These are phyloP conservation scores for Diaperis boleti DNA, from an alignment of 2,888 invertebrate genomes.

Conservation along the genomic window DNA sequence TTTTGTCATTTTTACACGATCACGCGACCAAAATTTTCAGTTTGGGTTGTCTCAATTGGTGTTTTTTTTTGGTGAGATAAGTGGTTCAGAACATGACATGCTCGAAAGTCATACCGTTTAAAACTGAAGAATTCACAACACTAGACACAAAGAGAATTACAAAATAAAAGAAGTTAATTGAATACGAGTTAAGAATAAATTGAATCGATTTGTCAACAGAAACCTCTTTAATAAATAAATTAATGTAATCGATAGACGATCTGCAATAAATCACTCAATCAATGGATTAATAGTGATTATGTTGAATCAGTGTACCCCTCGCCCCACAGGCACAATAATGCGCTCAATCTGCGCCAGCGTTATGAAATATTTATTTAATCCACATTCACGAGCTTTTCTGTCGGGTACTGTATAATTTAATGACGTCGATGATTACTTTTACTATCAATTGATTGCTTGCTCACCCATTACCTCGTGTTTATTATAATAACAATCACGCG, in stretches of 20 bases:
- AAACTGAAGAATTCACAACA: too few species aligned
- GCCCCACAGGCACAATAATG: slow-evolving; percentile 11
- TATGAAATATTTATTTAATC: slow-evolving; percentile 39
- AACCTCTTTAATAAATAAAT: slow-evolving; percentile 15
- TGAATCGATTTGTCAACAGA: background rate
- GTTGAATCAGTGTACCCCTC: slow-evolving; percentile 21
- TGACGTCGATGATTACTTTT: slow-evolving; percentile 39
- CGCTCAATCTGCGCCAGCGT: slow-evolving; percentile 33
- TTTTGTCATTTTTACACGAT: too few species aligned
- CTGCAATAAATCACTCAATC: slow-evolving; percentile 27
- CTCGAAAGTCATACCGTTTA: too few species aligned
- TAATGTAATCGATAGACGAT: slow-evolving; percentile 18
- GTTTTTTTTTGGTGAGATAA: too few species aligned
- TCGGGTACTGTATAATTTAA: slow-evolving; percentile 34
- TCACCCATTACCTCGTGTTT: slow-evolving; percentile 36
- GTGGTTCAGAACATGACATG: too few species aligned
- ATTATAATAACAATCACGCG: slow-evolving; percentile 35
- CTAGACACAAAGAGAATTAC: background rate
- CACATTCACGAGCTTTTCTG: slow-evolving; percentile 35
- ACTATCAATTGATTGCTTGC: slow-evolving; percentile 40
- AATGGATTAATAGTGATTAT: slow-evolving; percentile 27
- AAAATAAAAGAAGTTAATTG: background rate
- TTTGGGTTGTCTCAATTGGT: too few species aligned
- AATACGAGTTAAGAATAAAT: background rate
- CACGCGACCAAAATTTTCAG: too few species aligned